phyloP scores from a whole-genome alignment of 2,797 vertebrate species.

The Poecilia wingei region DNA sequence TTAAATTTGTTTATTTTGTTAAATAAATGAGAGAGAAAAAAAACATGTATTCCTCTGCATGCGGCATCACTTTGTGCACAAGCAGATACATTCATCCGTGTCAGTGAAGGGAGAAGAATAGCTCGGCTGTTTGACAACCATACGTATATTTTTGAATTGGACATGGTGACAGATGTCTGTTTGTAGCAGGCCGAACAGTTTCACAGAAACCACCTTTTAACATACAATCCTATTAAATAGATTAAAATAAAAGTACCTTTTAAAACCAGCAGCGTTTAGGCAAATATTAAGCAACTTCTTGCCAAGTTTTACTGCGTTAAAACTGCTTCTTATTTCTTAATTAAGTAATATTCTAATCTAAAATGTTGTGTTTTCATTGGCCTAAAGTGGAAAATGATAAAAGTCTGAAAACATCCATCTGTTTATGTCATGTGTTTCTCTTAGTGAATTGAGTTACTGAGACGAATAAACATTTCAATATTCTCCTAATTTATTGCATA shows the following conservation, averaged over 20 bases:
- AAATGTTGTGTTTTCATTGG: not conserved
- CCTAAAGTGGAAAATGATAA: not conserved
- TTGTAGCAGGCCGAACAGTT: not conserved
- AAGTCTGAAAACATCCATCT: not conserved
- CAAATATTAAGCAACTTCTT: not conserved
- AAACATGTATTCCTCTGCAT: conserved; percentile 34
- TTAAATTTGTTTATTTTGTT: conserved; percentile 67
- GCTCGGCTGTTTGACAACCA: conserved; percentile 3
- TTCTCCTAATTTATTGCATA: not conserved
- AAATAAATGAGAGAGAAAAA: conserved; percentile 36
- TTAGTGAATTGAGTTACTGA: not conserved
- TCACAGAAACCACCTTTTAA: not conserved
- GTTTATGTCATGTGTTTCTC: not conserved
- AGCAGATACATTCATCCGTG: conserved; percentile 7
- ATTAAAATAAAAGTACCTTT: not conserved
- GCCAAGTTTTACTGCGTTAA: not conserved
- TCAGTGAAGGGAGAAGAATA: conserved; percentile 13
- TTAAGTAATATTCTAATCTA: not conserved
- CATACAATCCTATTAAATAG: not conserved
- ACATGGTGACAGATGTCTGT: not conserved
- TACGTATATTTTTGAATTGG: not conserved
- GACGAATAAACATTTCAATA: not conserved
- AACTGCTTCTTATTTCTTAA: not conserved
- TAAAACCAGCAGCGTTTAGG: not conserved
- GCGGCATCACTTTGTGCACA: conserved; percentile 48